Percentiles rank a stretch among this genome's conserved stretches.
Conservation (phyloP, 2,113 vertebrate species). For the Eudyptes chrysolophus region DNA sequence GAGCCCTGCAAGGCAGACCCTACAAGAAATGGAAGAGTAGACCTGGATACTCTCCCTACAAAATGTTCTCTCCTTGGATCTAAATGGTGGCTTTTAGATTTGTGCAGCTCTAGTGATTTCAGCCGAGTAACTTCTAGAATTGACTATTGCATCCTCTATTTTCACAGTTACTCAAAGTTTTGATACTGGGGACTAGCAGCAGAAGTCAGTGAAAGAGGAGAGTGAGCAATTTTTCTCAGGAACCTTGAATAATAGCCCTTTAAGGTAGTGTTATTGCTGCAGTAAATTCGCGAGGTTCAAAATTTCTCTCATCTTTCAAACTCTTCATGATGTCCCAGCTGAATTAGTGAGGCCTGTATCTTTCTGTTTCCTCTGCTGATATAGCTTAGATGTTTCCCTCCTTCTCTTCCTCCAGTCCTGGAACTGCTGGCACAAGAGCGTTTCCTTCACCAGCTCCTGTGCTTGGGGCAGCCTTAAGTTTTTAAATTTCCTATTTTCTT, state of each 20-base stretch:
- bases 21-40: background rate
- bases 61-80: background rate
- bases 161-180: background rate
- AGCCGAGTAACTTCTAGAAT: background rate
- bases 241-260: background rate
- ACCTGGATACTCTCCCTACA: background rate
- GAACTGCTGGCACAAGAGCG: background rate
- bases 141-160: background rate
- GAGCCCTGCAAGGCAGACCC: background rate
- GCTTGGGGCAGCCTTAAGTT: background rate
- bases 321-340: background rate
- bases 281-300: background rate
- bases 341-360: background rate
- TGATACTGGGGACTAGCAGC: background rate
- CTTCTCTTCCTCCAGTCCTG: background rate
- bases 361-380: background rate
- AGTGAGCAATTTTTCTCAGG: background rate
- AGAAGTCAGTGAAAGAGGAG: background rate
- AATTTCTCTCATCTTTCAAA: slow-evolving; percentile 4
- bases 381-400: background rate
- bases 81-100: background rate
- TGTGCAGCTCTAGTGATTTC: background rate
- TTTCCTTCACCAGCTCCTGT: background rate
- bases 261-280: background rate
- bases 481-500: background rate